phyloP scores from a whole-genome alignment of 2,888 invertebrate species.

The Tetranychus truncatus region DNA sequence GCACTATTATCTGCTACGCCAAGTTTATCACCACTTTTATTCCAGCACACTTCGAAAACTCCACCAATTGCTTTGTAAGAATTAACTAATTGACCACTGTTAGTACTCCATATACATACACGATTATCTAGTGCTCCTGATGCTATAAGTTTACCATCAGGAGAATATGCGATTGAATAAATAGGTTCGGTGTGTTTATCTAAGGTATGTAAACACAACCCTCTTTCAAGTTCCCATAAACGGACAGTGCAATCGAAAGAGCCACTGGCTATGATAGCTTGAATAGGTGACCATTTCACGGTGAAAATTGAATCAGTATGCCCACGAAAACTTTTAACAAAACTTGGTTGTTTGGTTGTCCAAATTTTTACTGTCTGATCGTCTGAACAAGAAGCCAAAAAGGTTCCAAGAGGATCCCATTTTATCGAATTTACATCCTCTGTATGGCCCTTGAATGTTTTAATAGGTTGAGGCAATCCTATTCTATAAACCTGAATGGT shows the following conservation, averaged over 20 bases:
- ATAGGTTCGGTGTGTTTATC: constrained; percentile 96
- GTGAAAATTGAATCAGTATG: constrained; percentile 98
- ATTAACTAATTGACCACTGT: constrained; percentile 80
- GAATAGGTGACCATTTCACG: constrained; percentile 98
- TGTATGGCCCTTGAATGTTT: constrained; percentile 89
- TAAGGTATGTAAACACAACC: constrained; percentile 78
- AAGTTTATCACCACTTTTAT: constrained; percentile 89
- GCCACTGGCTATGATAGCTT: constrained; percentile 76
- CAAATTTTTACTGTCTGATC: constrained; percentile 98
- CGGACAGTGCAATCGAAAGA: constrained; percentile 97
- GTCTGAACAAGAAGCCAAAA: constrained; percentile 93
- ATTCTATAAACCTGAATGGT: constrained; percentile 93
- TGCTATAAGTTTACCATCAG: constrained; percentile 89
- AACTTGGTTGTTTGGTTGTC: constrained; percentile 90
- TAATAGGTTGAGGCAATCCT: constrained; percentile 80
- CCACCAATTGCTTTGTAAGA: constrained; percentile 96
- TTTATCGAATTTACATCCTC: constrained; percentile 99
- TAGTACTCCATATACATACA: constrained; percentile 95
- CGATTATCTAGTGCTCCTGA: constrained; percentile 98
- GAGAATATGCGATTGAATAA: constrained; percentile 92
- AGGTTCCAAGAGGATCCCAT: constrained; percentile 94
- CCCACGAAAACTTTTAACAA: constrained; percentile 82
- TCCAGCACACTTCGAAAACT: constrained; percentile 99
- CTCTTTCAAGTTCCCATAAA: constrained; percentile 86
- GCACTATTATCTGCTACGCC: constrained; percentile 97